A percentile compares a stretch with the other conserved stretches of the same genome.
These are phyloP conservation scores for Montipora capitata DNA, from an alignment of 92 coral and sea anemone genomes.

Conservation along the genomic window DNA sequence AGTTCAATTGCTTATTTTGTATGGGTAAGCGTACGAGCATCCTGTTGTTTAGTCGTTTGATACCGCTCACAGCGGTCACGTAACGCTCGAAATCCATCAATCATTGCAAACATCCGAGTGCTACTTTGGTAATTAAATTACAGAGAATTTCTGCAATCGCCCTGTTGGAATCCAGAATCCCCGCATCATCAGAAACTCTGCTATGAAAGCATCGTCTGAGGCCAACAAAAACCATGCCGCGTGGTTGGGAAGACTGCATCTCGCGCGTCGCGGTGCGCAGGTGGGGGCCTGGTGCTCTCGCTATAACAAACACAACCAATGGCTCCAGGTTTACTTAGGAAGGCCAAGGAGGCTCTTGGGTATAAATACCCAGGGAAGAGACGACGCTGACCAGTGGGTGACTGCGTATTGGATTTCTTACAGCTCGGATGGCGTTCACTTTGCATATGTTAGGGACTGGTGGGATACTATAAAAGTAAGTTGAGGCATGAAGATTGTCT, in stretches of 20 bases:
- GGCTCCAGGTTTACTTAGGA: conserved; percentile 76
- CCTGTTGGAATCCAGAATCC: conserved; percentile 86
- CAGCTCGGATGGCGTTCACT: conserved; percentile 71
- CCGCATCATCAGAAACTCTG: conserved; percentile 78
- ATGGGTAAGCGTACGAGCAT: too few relatives aligned
- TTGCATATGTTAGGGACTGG: conserved; percentile 67
- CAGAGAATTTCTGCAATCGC: conserved; percentile 79
- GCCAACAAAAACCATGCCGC: conserved; percentile 67
- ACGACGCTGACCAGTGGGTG: conserved; percentile 73
- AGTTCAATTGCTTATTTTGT: too few relatives aligned
- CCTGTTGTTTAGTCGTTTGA: too few relatives aligned
- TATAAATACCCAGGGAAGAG: conserved; percentile 79
- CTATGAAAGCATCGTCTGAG: conserved; percentile 81
- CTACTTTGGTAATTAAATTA: neutral
- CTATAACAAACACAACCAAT: conserved; percentile 82
- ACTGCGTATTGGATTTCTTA: conserved; percentile 64
- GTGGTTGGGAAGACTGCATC: conserved; percentile 68
- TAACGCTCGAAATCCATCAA: neutral
- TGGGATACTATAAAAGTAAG: conserved; percentile 53
- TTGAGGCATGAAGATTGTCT: neutral
- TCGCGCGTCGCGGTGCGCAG: conserved; percentile 65
- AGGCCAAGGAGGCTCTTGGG: conserved; percentile 73
- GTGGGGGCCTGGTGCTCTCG: conserved; percentile 81
- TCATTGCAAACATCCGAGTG: neutral
- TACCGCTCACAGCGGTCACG: too few relatives aligned